Evolutionary conservation across 2,888 invertebrate species (phyloP), one percentile per base, ranked within the genome.

Genomic region (Machimus atricapillus): DNA sequence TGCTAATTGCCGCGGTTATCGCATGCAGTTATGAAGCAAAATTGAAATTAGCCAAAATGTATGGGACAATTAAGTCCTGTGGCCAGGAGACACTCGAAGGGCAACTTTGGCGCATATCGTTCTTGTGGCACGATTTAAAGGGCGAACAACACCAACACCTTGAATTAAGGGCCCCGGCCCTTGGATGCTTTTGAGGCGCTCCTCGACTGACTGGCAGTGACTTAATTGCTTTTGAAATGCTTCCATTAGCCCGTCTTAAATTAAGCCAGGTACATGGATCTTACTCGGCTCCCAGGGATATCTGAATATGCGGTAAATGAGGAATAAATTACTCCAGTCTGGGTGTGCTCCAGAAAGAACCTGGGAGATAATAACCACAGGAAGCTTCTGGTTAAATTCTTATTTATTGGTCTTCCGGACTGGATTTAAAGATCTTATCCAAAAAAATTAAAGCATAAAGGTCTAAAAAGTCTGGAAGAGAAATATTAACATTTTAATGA

Each of bases 1-100:
- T 79, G 79, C 52, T 79, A 79, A 79, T 46, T 79, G 52, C 27
- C 52, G 52, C 27, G 27, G 79, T 46, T 79, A 79, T 79, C 31
- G 27, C 79, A 79, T 79, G 79, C 52, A 40, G 52, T 40, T 52
- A 46, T 46, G 52, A 79, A 79, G 52, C 31, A 16, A 52, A 27
- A 79, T 79, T 52, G 79, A 79, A 79, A 27, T 46, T 23, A 79
- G 79, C 27, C 79, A 27, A 79, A 66, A 23, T 66, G 66, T 66
- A 66, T 27, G 27, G 27, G 66, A 4, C 66, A 66, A 66, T 66
- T 66, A 66, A 23, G 27, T 1, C 4, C 23, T 23, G 23, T 66
- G 66, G 66, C 9, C 66, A 66, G 27, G 52, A 66, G 66, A 12
- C 66, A 66, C 14, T 12, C 19, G 66, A 27, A 66, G 66, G 19